A percentile compares a stretch with the other conserved stretches of the same genome.
Evolutionary conservation across 2,113 vertebrate genomes (phyloP).

Genomic region (Natator depressus): DNA sequence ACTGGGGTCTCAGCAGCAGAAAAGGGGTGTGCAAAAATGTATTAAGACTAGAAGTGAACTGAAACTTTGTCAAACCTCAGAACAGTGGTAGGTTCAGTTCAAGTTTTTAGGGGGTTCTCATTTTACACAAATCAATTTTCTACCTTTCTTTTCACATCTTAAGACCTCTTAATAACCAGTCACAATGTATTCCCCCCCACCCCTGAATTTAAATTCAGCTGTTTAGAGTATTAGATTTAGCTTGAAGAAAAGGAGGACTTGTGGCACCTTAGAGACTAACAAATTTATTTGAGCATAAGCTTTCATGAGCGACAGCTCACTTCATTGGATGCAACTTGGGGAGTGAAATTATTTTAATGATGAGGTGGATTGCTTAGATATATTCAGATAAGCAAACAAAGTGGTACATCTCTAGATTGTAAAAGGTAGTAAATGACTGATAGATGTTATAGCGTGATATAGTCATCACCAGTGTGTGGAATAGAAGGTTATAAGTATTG

Average conservation of each 20-base stretch:
- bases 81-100: slow-evolving; percentile 3
- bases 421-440: slow-evolving; percentile 62
- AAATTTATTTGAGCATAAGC: too few species aligned
- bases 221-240: slow-evolving; percentile 64
- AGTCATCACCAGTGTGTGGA: slow-evolving; percentile 18
- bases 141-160: slow-evolving; percentile 48
- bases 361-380: slow-evolving; percentile 57
- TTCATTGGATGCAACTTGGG: background rate
- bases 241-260: background rate
- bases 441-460: slow-evolving; percentile 50
- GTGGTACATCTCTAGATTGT: slow-evolving; percentile 54
- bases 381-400: slow-evolving; percentile 73
- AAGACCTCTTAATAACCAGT: slow-evolving; percentile 33
- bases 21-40: background rate
- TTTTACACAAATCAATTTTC: slow-evolving; percentile 46
- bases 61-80: slow-evolving; percentile 1
- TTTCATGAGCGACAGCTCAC: too few species aligned
- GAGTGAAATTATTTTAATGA: slow-evolving; percentile 69
- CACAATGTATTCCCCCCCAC: accelerated
- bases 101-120: slow-evolving; percentile 41
- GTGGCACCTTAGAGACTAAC: too few species aligned
- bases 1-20: background rate
- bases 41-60: slow-evolving; percentile 4
- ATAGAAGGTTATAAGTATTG: slow-evolving; percentile 35
- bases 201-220: slow-evolving; percentile 61